These are phyloP conservation scores for Crocodylus rhombifer DNA, from an alignment of 2,797 vertebrate genomes.

Conservation along the genomic window DNA sequence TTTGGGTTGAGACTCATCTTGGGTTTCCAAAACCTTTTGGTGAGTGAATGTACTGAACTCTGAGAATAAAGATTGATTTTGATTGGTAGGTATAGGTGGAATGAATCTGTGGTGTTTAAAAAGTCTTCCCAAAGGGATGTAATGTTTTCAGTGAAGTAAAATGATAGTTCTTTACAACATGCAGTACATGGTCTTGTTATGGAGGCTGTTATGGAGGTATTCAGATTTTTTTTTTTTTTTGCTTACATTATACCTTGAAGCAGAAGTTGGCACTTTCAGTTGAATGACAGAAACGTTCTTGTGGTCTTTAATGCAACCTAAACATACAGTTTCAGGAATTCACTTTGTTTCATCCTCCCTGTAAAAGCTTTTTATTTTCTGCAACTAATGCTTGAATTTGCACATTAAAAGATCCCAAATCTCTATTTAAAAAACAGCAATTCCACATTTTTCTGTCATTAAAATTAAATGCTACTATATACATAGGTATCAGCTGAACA, in stretches of 20 bases:
- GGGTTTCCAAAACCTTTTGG: neutral
- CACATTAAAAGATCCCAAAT: too few species aligned
- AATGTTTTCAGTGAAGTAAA: neutral
- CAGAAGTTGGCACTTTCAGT: neutral
- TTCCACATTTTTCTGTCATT: too few species aligned
- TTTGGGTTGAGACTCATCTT: neutral
- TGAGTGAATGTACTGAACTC: neutral
- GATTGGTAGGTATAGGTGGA: neutral
- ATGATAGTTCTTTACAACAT: neutral
- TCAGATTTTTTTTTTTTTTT: neutral
- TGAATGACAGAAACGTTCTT: neutral
- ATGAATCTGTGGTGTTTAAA: neutral
- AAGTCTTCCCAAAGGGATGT: neutral
- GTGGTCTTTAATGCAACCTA: neutral
- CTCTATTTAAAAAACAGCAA: too few species aligned
- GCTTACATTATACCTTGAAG: neutral
- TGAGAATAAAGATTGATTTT: neutral
- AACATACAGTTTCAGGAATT: neutral
- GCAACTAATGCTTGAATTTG: too few species aligned
- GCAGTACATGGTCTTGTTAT: neutral
- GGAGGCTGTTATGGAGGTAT: neutral
- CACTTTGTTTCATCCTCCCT: neutral
- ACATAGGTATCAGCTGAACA: too few species aligned
- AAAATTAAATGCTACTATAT: too few species aligned
- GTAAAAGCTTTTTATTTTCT: neutral